Evolutionary conservation across 2,797 vertebrate species (phyloP).

Genomic region (Florisuga fusca): DNA sequence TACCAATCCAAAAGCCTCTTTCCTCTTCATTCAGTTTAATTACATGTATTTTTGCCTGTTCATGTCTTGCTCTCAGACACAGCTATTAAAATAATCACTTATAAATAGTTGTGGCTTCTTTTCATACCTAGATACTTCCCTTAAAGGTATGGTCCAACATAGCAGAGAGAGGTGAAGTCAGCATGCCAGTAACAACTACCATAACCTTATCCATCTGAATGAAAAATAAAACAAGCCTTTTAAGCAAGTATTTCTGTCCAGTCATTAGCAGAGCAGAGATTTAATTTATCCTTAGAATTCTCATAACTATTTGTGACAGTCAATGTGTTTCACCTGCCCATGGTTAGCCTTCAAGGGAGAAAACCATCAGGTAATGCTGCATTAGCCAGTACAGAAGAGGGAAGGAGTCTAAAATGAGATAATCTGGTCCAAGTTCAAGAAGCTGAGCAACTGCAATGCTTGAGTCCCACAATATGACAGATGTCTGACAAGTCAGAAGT

Average conservation of each 20-base stretch:
- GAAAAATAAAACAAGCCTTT: not conserved
- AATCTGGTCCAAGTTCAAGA: not conserved
- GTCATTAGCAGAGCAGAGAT: not conserved
- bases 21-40: not conserved
- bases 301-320: not conserved
- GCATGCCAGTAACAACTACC: not conserved
- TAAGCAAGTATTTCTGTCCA: not conserved
- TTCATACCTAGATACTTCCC: not conserved
- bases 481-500: not conserved
- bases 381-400: not conserved
- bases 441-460: not conserved
- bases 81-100: conserved; percentile 15
- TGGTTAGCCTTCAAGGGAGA: not conserved
- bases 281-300: not conserved
- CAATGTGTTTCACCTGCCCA: not conserved
- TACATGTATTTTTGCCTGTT: not conserved
- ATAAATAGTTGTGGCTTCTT: conserved; percentile 25
- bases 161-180: not conserved
- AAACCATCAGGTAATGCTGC: not conserved
- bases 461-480: not conserved
- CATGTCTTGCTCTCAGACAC: not conserved
- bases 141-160: not conserved
- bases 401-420: not conserved
- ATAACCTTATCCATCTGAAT: not conserved
- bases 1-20: not conserved